phyloP scores from a whole-genome alignment of 2,888 invertebrate species.

The Andricus quercusramuli region DNA sequence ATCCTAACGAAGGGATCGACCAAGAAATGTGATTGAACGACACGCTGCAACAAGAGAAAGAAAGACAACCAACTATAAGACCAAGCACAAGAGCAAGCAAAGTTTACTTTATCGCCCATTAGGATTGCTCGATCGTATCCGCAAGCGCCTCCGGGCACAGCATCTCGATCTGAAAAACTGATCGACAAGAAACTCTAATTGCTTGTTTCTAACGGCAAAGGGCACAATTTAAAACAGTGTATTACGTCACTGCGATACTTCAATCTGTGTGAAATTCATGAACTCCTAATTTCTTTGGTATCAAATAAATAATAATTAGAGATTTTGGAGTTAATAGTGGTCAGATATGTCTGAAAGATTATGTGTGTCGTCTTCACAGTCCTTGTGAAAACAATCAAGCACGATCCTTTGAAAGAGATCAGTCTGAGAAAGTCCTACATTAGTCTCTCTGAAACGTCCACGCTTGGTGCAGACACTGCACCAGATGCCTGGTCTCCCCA shows the following conservation, averaged over 20 bases:
- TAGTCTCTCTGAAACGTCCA: too few species aligned
- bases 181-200: slow-evolving; percentile 15
- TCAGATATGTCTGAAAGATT: not conserved
- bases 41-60: slow-evolving; percentile 5
- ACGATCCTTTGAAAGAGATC: not conserved
- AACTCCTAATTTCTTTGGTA: not conserved
- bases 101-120: slow-evolving; percentile 12
- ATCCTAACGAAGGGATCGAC: slow-evolving; percentile 2
- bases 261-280: not conserved
- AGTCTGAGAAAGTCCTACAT: too few species aligned
- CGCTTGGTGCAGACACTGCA: too few species aligned
- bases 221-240: not conserved
- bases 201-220: slow-evolving; percentile 17
- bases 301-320: not conserved
- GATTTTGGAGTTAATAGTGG: not conserved
- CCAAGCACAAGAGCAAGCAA: not conserved
- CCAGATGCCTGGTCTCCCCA: too few species aligned
- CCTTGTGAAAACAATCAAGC: not conserved
- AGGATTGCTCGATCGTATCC: slow-evolving; percentile 12
- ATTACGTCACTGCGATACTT: not conserved
- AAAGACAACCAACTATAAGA: not conserved
- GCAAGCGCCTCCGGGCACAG: slow-evolving; percentile 1
- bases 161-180: slow-evolving; percentile 1
- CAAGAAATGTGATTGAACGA: slow-evolving; percentile 11
- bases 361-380: too few species aligned